Percentiles rank a stretch among this genome's conserved stretches.
These are phyloP conservation scores for Drosophila suboccidentalis DNA, from an alignment of 2,888 invertebrate genomes.

Conservation along the genomic window DNA sequence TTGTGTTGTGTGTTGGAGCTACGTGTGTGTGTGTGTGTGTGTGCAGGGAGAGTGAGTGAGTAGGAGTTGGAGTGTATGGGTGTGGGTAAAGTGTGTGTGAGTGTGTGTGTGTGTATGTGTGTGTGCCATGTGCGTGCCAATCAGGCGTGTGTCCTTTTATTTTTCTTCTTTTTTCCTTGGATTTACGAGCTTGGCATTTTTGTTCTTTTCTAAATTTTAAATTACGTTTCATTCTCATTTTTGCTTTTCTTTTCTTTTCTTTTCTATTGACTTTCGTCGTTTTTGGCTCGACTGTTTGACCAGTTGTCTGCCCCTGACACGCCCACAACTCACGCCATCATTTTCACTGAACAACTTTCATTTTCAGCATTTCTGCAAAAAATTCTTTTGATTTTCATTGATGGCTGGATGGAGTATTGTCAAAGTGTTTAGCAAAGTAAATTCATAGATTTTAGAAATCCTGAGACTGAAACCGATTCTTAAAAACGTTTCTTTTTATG, in stretches of 20 bases:
- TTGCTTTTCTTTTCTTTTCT: constrained; percentile 33
- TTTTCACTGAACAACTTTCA: constrained; percentile 44
- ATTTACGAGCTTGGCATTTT: constrained; percentile 70
- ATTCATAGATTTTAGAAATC: not conserved
- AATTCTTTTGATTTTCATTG: constrained; percentile 52
- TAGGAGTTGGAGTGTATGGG: constrained; percentile 1
- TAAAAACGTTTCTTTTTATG: too few species aligned
- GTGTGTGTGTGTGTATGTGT: constrained; percentile 34
- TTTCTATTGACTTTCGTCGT: constrained; percentile 42
- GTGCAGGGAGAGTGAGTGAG: constrained; percentile 17
- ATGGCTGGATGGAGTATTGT: not conserved
- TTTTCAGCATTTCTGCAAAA: constrained; percentile 42
- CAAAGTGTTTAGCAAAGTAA: not conserved
- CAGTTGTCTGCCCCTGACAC: constrained; percentile 28
- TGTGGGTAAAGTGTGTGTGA: constrained; percentile 39
- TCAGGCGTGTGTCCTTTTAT: constrained; percentile 72
- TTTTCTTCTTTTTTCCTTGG: constrained; percentile 33
- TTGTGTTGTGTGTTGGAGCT: constrained; percentile 48
- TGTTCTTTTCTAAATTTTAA: constrained; percentile 74
- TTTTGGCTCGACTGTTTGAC: constrained; percentile 19
- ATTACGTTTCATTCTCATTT: constrained; percentile 68
- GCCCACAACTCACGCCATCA: constrained; percentile 3
- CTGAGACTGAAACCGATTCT: not conserved
- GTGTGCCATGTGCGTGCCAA: constrained; percentile 72
- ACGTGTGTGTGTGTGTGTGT: constrained; percentile 19